These are phyloP conservation scores for Bradynema listronoti DNA, from an alignment of 1,140 invertebrate species.

Conservation along the genomic window DNA sequence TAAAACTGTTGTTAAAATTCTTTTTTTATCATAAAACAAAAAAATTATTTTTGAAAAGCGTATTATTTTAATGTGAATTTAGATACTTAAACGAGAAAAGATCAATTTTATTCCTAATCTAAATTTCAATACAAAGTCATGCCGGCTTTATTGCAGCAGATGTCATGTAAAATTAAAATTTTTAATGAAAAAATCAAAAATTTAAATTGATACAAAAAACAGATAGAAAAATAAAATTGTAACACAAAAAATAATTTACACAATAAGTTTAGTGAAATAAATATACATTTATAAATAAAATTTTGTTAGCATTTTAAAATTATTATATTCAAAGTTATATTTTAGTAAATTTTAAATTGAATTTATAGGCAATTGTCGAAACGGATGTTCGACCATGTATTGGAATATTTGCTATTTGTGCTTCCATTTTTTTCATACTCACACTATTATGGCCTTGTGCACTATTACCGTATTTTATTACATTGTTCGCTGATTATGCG, in stretches of 20 bases:
- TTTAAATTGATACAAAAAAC: conserved; percentile 1
- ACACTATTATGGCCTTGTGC: conserved; percentile 47
- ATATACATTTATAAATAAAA: background rate
- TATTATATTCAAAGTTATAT: background rate
- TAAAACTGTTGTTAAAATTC: background rate
- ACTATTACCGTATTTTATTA: conserved; percentile 33
- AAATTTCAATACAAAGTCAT: conserved; percentile 37
- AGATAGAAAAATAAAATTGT: background rate
- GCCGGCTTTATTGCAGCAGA: conserved; percentile 43
- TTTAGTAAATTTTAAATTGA: background rate
- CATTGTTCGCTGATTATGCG: conserved; percentile 42
- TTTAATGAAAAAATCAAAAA: background rate
- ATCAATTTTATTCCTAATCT: conserved; percentile 35
- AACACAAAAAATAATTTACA: background rate
- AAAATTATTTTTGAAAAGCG: conserved; percentile 3
- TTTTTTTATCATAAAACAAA: background rate
- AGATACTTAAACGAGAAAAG: background rate
- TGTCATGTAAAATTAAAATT: conserved; percentile 34
- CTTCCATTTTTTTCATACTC: conserved; percentile 38
- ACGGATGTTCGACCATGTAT: conserved; percentile 35
- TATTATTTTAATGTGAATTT: background rate
- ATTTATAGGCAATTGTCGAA: conserved; percentile 38
- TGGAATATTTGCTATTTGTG: conserved; percentile 43
- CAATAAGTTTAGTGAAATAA: background rate
- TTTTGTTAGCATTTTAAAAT: background rate